phyloP scores from a whole-genome alignment of 2,113 vertebrate genomes.

The Anoplopoma fimbria region DNA sequence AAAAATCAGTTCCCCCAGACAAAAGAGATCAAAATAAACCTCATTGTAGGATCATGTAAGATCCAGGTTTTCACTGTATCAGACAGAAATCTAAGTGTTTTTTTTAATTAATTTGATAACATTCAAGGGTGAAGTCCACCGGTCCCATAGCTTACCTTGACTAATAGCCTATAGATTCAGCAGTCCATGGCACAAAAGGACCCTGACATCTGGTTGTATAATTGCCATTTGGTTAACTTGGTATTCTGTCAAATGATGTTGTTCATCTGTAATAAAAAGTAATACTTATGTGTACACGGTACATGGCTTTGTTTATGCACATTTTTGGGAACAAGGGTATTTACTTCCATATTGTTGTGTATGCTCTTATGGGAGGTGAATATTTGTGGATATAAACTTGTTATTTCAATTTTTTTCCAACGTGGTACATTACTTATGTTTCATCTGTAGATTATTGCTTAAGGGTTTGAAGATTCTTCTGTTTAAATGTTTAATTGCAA shows the following conservation, averaged over 20 bases:
- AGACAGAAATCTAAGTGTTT: background rate
- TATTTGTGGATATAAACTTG: background rate
- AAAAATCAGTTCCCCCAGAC: background rate
- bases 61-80: background rate
- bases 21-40: background rate
- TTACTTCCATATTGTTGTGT: background rate
- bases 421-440: too few relatives aligned
- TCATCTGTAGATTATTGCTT: background rate
- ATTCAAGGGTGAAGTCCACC: background rate
- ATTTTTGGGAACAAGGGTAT: background rate
- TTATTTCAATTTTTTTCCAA: background rate
- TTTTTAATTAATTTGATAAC: background rate
- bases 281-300: background rate
- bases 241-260: slow-evolving; percentile 24
- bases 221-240: slow-evolving; percentile 34
- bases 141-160: background rate
- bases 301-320: background rate
- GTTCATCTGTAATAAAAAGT: slow-evolving; percentile 55
- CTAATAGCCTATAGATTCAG: background rate
- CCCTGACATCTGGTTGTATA: background rate
- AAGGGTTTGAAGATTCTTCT: background rate
- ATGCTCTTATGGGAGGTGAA: background rate
- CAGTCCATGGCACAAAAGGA: slow-evolving; percentile 1
- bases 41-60: background rate
- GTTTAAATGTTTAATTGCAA: background rate